Evolutionary conservation across 2,797 vertebrate genomes (phyloP), one percentile per base, ranked within the genome.

Genomic region (Mus spretus): DNA sequence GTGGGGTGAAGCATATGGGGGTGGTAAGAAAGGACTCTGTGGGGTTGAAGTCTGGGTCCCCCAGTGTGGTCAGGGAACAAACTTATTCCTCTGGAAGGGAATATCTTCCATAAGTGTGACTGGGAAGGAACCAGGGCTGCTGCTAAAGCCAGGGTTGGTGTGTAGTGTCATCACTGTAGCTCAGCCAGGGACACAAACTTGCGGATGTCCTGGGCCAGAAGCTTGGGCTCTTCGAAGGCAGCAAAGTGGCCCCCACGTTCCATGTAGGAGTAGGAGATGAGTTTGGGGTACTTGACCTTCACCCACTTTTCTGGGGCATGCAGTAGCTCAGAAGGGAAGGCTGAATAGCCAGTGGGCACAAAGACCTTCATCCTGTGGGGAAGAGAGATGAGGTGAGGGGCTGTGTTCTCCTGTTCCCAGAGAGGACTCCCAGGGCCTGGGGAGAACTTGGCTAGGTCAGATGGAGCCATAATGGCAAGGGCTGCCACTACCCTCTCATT

Each of bases 181-280:
- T 98, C 98, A 70, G 98, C 96, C 97, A 97, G 97, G 22, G 94
- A 97, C 93, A 99, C 96, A 74, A 99, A 99, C 3, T 99, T 98
- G 70, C 95, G 78, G 95, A 99, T 98, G 95, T 99, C 98, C 95
- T 93, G 96, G 79, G 98, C 98, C 14, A 99, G 98, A 79, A 99
- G 98, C 90, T 98, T 93, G 0, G 99, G 98, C 91, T 99, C 98
- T 93, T 99, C 99, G 0, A 99, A 98, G 93, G 98, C 99, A 4
- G 98, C 98, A 0, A 99, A 99, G 96, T 99, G 99, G 59, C 98
- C 99, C 24, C 99, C 98, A 2, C 65, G 96, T 53, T 98, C 89
- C 98, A 99, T 98, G 97, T 98, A 98, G 50, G 95, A 97, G 89
- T 98, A 99, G 78, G 98, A 98, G 88, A 98, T 4, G 0, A 99